Evolutionary conservation across 2,113 vertebrate species (phyloP).

Genomic region (Alaudala cheleensis): DNA sequence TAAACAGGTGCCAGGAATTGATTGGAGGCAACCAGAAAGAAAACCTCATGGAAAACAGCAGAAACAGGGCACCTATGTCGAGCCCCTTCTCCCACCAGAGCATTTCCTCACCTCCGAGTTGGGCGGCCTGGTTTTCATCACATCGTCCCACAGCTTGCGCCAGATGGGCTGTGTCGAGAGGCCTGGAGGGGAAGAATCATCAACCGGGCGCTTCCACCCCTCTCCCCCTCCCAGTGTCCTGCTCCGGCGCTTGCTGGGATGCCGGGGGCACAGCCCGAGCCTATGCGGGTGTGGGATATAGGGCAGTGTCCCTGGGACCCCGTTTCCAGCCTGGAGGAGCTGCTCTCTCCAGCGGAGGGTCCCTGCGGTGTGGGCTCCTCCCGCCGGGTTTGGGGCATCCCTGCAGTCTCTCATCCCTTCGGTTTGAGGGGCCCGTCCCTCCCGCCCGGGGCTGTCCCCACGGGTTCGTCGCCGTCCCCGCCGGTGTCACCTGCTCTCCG

Average conservation of each 20-base stretch:
- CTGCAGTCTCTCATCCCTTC: neutral
- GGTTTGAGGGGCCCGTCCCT: neutral
- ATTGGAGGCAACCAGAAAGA: neutral
- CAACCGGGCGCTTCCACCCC: fast-evolving
- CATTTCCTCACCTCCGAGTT: conserved; percentile 75
- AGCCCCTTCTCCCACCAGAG: neutral
- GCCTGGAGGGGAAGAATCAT: conserved; percentile 62
- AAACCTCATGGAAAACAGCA: neutral
- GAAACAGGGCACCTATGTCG: fast-evolving
- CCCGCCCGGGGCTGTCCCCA: neutral
- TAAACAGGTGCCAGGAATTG: fast-evolving
- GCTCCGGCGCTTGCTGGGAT: fast-evolving
- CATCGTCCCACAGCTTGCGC: conserved; percentile 78
- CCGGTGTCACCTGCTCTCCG: conserved; percentile 78
- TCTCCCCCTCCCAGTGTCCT: fast-evolving
- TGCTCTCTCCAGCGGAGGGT: neutral
- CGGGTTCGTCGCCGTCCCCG: neutral
- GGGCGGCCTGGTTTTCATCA: conserved; percentile 79
- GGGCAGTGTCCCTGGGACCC: neutral
- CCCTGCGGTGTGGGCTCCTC: neutral
- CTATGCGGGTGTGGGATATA: fast-evolving
- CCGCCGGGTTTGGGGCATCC: fast-evolving
- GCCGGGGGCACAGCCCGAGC: fast-evolving
- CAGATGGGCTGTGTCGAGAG: conserved; percentile 84
- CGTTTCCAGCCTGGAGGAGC: fast-evolving